A percentile compares a stretch with the other conserved stretches of the same genome.
Conservation (phyloP, 2,888 invertebrate genomes). For the Deilephila porcellus region DNA sequence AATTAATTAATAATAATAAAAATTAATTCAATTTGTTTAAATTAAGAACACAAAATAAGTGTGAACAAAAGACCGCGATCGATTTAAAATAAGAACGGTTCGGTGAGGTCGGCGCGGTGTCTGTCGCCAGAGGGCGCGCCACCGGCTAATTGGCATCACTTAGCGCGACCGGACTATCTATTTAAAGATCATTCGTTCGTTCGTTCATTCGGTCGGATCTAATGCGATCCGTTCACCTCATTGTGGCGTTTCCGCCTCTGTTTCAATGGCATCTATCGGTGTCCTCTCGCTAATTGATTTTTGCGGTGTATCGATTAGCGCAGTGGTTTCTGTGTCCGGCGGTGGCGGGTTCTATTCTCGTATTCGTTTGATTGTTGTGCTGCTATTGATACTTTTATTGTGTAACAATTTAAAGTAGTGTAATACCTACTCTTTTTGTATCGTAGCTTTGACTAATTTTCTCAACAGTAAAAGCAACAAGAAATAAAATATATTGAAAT, state of each 20-base stretch:
- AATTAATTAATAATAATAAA: too few relatives aligned
- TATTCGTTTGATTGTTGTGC: too few relatives aligned
- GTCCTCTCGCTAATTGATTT: conserved; percentile 41
- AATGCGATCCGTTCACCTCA: conserved; percentile 52
- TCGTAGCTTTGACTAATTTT: neutral
- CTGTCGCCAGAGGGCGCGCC: conserved; percentile 35
- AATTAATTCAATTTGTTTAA: neutral
- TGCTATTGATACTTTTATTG: too few relatives aligned
- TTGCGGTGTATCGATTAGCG: neutral
- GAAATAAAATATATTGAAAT: neutral
- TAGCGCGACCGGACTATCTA: conserved; percentile 59
- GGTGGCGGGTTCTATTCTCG: too few relatives aligned
- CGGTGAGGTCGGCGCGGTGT: conserved; percentile 17
- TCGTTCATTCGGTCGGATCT: conserved; percentile 52
- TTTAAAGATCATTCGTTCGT: conserved; percentile 55
- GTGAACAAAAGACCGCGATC: conserved; percentile 15
- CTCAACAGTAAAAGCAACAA: neutral
- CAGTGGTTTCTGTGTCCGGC: conserved; percentile 1
- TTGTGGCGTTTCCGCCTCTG: conserved; percentile 58
- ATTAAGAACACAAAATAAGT: conserved; percentile 12
- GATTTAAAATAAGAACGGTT: conserved; percentile 17
- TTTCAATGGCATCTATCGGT: conserved; percentile 42
- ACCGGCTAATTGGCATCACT: conserved; percentile 53
- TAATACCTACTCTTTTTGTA: neutral
- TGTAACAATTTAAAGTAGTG: neutral